Conservation (phyloP, 1,140 invertebrate species). For the Procambarus virginalis region DNA sequence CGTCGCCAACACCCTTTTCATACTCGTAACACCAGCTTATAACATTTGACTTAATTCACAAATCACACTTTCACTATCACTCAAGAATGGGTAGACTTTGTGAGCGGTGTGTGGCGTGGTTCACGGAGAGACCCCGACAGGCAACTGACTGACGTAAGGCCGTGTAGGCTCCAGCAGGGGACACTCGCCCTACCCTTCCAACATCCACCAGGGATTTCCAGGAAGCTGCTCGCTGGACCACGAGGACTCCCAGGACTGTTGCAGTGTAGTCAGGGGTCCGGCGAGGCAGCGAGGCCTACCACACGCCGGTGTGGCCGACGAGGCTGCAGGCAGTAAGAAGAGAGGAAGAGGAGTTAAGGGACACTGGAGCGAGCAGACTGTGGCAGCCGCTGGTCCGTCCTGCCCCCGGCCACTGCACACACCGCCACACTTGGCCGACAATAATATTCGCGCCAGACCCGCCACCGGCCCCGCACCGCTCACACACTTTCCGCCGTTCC, state of each 20-base stretch:
- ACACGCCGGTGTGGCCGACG: neutral
- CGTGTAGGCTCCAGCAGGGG: too few species aligned
- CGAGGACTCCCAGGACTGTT: neutral
- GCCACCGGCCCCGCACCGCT: neutral
- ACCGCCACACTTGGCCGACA: neutral
- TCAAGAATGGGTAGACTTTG: neutral
- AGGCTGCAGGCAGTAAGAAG: neutral
- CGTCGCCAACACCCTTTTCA: neutral
- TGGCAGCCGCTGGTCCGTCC: neutral
- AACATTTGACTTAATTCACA: neutral
- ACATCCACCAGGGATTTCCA: neutral
- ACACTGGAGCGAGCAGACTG: neutral
- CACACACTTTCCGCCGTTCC: neutral
- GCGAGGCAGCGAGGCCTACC: neutral
- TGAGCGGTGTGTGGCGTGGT: too few species aligned
- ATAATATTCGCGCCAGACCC: neutral
- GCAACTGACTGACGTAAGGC: neutral
- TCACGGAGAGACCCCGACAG: too few species aligned
- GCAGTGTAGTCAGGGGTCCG: neutral
- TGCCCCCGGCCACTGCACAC: neutral
- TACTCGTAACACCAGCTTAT: neutral
- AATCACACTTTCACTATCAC: neutral
- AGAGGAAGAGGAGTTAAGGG: constrained; percentile 1
- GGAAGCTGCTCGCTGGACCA: neutral
- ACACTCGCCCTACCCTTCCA: neutral